Evolutionary conservation across 2,888 invertebrate species (phyloP), one percentile per base, ranked within the genome.

Genomic region (Lapara coniferarum): DNA sequence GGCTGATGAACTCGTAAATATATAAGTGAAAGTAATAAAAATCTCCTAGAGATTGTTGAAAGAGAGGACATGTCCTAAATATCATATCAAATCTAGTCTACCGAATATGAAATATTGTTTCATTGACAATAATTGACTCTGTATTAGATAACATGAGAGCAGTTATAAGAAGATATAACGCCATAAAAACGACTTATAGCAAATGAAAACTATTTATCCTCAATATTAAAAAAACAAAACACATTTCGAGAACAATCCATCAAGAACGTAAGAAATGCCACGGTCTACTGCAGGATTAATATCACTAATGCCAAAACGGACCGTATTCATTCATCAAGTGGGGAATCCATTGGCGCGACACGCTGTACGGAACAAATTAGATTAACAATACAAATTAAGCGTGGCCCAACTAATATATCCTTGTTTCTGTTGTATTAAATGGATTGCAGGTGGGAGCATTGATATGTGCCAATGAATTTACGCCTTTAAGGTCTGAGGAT

Each of bases 231-330:
- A 55, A 55, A 55, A 19, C 19, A 53, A 66, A 55, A 67, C 44
- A 46, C 66, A 67, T 49, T 49, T 14, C 49, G 12, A 19, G 46
- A 63, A 69, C 63, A 66, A 72, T 74, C 70, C 25, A 72, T 75
- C 73, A 74, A 70, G 70, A 53, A 70, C 59, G 73, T 72, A 75
- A 79, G 79, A 78, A 78, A 80, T 75, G 76, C 78, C 77, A 76
- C 72, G 76, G 73, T 81, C 84, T 85, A 84, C 79, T 76, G 69
- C 46, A 57, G 77, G 80, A 81, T 82, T 84, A 81, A 83, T 82
- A 78, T 75, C 72, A 74, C 76, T 76, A 75, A 75, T 71, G 74
- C 72, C 71, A 70, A 74, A 77, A 75, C 72, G 74, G 77, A 74
- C 73, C 70, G 70, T 71, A 77, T 80, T 83, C 82, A 83, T 83